Evolutionary conservation across 1,140 invertebrate species (phyloP).

Genomic region (Scaptomyza graminum): DNA sequence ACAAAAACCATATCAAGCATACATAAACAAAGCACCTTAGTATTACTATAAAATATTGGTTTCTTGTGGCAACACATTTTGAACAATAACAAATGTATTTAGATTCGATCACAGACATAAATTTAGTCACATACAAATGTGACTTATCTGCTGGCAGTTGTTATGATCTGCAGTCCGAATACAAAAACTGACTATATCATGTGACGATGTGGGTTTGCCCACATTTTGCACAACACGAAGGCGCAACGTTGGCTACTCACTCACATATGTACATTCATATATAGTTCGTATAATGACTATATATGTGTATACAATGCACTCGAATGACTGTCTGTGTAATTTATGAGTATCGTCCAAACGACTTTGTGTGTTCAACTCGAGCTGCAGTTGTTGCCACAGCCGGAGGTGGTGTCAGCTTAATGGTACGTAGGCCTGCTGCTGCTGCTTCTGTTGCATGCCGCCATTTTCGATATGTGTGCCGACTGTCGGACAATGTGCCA

Average conservation of each 20-base stretch:
- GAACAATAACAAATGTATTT: neutral
- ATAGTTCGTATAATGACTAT: slow-evolving; percentile 26
- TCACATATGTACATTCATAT: slow-evolving; percentile 1
- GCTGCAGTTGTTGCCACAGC: slow-evolving; percentile 42
- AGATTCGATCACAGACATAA: slow-evolving; percentile 14
- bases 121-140: neutral
- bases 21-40: too few species aligned
- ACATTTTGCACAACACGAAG: slow-evolving; percentile 29
- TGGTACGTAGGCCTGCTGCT: slow-evolving; percentile 10
- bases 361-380: slow-evolving; percentile 24
- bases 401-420: slow-evolving; percentile 25
- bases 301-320: slow-evolving; percentile 5
- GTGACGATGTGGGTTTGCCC: slow-evolving; percentile 14
- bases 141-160: slow-evolving; percentile 3
- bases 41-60: too few species aligned
- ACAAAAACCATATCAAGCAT: too few species aligned
- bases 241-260: slow-evolving; percentile 19
- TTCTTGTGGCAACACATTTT: too few species aligned
- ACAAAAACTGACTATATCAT: slow-evolving; percentile 35
- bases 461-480: slow-evolving; percentile 40
- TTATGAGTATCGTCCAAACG: slow-evolving; percentile 42
- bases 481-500: slow-evolving; percentile 60
- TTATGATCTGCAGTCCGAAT: slow-evolving; percentile 39
- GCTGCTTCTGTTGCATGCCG: slow-evolving; percentile 62
- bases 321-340: slow-evolving; percentile 41